Evolutionary conservation across 2,113 vertebrate genomes (phyloP).

Genomic region (Ardeotis arabs): DNA sequence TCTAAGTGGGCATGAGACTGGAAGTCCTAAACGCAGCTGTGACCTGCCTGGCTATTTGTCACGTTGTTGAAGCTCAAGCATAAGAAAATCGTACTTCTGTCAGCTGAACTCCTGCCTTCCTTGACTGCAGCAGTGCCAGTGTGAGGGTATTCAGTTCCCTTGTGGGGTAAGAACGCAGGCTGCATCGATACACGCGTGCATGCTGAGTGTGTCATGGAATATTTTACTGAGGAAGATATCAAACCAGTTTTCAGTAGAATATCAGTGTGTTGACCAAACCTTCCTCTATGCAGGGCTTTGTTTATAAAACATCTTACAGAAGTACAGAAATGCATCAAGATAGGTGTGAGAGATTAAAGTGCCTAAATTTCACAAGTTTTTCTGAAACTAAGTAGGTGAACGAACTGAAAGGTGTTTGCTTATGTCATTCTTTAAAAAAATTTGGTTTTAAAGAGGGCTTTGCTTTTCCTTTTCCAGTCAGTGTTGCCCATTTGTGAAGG

Average conservation of each 20-base stretch:
- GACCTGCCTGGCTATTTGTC: not conserved
- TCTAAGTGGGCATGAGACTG: not conserved
- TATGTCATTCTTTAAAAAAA: not conserved
- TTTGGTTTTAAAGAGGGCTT: not conserved
- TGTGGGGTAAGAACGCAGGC: not conserved
- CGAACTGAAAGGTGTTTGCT: not conserved
- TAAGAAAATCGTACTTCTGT: not conserved
- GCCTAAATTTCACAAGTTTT: not conserved
- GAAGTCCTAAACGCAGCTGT: not conserved
- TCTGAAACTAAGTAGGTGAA: not conserved
- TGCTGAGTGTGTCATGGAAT: not conserved
- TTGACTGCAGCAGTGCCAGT: not conserved
- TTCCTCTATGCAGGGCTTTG: not conserved
- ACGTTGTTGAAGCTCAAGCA: not conserved
- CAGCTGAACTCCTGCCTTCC: not conserved
- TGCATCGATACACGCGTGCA: fast-evolving
- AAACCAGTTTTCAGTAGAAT: not conserved
- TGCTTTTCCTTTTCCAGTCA: not conserved
- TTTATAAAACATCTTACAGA: not conserved
- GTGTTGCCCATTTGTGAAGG: not conserved
- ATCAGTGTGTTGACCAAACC: not conserved
- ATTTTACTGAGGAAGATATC: not conserved
- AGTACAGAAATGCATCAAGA: fast-evolving
- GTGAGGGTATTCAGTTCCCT: not conserved
- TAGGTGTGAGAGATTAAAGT: not conserved